Evolutionary conservation across 2,797 vertebrate genomes (phyloP).

Genomic region (Thunnus albacares): DNA sequence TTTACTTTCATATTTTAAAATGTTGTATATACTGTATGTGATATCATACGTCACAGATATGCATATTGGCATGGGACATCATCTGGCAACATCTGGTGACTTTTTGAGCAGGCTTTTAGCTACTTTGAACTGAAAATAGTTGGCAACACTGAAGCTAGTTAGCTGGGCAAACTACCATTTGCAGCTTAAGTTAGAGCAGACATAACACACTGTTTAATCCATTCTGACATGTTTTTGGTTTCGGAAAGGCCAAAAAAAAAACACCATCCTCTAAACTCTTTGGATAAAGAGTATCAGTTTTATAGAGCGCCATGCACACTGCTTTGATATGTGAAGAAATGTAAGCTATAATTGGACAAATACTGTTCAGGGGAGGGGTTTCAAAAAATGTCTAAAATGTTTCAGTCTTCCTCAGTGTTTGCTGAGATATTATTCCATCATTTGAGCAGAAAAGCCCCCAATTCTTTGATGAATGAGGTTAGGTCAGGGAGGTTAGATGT

Average conservation of each 20-base stretch:
- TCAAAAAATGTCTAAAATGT: not conserved
- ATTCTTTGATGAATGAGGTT: slow-evolving; percentile 12
- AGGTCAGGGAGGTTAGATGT: slow-evolving; percentile 38
- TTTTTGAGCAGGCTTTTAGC: too few relatives aligned
- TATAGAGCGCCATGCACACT: not conserved
- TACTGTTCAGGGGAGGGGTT: not conserved
- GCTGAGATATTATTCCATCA: not conserved
- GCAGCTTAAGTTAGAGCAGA: too few relatives aligned
- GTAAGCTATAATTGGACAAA: not conserved
- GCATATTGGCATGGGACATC: too few relatives aligned
- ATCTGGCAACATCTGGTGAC: too few relatives aligned
- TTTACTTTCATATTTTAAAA: too few relatives aligned
- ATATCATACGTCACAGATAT: too few relatives aligned
- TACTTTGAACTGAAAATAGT: too few relatives aligned
- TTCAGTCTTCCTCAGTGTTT: not conserved
- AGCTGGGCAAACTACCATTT: too few relatives aligned
- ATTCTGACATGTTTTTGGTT: not conserved
- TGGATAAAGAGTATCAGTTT: not conserved
- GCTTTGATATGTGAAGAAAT: not conserved
- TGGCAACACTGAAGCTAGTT: too few relatives aligned
- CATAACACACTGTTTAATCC: not conserved
- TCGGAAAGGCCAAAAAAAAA: not conserved
- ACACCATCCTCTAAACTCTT: too few relatives aligned
- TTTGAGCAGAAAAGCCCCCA: not conserved
- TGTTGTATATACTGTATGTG: too few relatives aligned